phyloP scores from a whole-genome alignment of 2,888 invertebrate species.

The Drosophila mercatorum region DNA sequence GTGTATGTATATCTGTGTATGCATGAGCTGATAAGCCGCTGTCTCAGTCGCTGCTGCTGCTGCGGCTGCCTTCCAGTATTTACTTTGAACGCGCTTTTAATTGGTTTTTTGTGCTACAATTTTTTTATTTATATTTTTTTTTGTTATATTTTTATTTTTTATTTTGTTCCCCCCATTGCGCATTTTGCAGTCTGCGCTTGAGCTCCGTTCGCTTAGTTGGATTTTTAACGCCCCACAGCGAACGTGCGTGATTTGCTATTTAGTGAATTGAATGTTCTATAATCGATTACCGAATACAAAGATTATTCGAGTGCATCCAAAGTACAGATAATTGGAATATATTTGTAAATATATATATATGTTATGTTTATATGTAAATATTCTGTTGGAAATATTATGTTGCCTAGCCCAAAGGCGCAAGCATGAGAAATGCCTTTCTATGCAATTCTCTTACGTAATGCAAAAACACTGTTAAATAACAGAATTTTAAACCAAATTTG shows the following conservation, averaged over 20 bases:
- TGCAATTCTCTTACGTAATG: slow-evolving; percentile 3
- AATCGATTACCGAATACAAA: background rate
- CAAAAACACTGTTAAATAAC: too few species aligned
- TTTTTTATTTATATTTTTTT: slow-evolving; percentile 36
- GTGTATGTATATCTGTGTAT: slow-evolving; percentile 24
- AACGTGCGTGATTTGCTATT: slow-evolving; percentile 20
- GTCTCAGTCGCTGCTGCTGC: slow-evolving; percentile 17
- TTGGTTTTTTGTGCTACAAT: slow-evolving; percentile 48
- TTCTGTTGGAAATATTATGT: slow-evolving; percentile 16
- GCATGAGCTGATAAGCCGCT: slow-evolving; percentile 50
- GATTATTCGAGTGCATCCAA: background rate
- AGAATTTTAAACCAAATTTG: background rate
- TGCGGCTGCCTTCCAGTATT: slow-evolving; percentile 31
- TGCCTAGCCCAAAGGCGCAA: slow-evolving; percentile 54
- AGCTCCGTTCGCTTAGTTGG: slow-evolving; percentile 44
- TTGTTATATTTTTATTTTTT: slow-evolving; percentile 24
- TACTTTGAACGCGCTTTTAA: slow-evolving; percentile 43
- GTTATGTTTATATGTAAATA: background rate
- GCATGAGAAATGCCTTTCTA: background rate
- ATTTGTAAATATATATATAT: background rate
- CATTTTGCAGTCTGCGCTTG: slow-evolving; percentile 65
- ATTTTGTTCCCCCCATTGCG: slow-evolving; percentile 40
- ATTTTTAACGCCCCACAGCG: slow-evolving; percentile 23
- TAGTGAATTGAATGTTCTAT: background rate
- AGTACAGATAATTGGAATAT: background rate